Evolutionary conservation across 1,140 invertebrate genomes (phyloP).

Genomic region (Dendrolimus kikuchii): DNA sequence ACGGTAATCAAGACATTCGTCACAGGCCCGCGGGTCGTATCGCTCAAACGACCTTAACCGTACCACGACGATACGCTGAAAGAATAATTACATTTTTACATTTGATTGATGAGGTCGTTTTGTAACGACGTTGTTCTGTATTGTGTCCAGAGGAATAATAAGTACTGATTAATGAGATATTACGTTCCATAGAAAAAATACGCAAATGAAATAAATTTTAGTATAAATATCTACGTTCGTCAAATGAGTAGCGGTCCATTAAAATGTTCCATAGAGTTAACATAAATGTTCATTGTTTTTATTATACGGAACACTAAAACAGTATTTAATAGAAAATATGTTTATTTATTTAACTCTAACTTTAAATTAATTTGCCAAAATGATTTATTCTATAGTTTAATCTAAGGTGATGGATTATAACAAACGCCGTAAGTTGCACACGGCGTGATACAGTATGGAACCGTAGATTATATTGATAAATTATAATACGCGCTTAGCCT

Average conservation of each 20-base stretch:
- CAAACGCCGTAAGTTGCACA: no score
- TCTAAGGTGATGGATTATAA: no score
- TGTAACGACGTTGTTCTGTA: not conserved
- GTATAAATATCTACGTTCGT: no score
- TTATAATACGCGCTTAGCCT: no score
- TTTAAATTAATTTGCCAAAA: no score
- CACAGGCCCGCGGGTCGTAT: constrained; percentile 23
- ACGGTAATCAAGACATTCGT: constrained; percentile 49
- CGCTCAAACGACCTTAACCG: constrained; percentile 27
- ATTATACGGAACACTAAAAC: not conserved
- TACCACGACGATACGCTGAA: constrained; percentile 16
- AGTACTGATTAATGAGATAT: constrained; percentile 2
- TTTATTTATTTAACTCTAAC: not conserved
- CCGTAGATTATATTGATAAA: no score
- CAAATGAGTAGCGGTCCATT: no score
- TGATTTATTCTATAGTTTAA: no score
- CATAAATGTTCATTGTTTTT: no score
- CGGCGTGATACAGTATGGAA: no score
- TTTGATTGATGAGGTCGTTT: constrained; percentile 19
- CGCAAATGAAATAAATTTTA: no score
- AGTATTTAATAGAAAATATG: not conserved
- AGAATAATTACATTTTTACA: constrained; percentile 30
- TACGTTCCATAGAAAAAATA: not conserved
- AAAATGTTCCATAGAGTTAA: no score
- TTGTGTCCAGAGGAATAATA: not conserved